Evolutionary conservation across 2,888 invertebrate species (phyloP).

Genomic region (Cataglyphis rosenhaueri): DNA sequence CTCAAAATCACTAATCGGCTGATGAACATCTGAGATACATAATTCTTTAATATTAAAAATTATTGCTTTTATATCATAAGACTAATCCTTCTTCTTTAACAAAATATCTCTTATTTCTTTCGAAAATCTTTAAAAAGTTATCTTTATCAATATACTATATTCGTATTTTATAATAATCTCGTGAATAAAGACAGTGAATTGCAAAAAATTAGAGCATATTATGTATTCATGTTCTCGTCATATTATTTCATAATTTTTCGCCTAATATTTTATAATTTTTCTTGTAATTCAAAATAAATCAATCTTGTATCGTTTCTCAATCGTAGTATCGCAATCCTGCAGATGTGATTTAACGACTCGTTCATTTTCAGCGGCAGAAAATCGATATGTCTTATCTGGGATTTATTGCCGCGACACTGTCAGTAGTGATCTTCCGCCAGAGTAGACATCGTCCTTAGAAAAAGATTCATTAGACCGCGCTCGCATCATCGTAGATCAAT

Average conservation of each 20-base stretch:
- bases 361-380: slow-evolving; percentile 14
- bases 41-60: neutral
- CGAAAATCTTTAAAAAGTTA: neutral
- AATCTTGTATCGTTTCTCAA: neutral
- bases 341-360: slow-evolving; percentile 14
- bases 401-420: slow-evolving; percentile 34
- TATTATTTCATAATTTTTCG: neutral
- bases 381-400: slow-evolving; percentile 52
- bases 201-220: neutral
- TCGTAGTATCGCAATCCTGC: neutral
- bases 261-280: neutral
- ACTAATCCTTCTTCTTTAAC: too few relatives aligned
- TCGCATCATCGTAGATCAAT: slow-evolving; percentile 56
- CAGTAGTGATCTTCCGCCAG: slow-evolving; percentile 8
- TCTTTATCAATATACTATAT: neutral
- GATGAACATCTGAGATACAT: neutral
- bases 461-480: slow-evolving; percentile 31
- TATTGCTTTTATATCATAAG: neutral
- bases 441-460: neutral
- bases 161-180: neutral
- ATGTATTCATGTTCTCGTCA: neutral
- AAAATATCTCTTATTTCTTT: neutral
- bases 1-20: neutral
- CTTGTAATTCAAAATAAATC: neutral
- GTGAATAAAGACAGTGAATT: neutral